Evolutionary conservation across 2,888 invertebrate genomes (phyloP).

Genomic region (Clepsis dumicolana): DNA sequence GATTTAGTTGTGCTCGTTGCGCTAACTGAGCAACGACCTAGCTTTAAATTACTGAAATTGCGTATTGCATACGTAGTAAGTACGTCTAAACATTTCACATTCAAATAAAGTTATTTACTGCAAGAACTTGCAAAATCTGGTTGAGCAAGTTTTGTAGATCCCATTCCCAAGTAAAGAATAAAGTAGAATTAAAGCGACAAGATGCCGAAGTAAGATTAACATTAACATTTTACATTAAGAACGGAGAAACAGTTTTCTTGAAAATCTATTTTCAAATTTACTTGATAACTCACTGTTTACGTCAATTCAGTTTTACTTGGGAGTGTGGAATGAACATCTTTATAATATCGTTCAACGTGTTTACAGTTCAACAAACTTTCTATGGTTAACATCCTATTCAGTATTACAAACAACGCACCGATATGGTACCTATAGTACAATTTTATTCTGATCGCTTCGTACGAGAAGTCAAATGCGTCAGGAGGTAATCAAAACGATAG

Average conservation of each 20-base stretch:
- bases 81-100: conserved; percentile 3
- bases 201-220: not conserved
- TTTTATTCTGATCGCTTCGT: conserved; percentile 15
- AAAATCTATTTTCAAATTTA: conserved; percentile 39
- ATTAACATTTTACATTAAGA: conserved; percentile 21
- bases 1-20: conserved; percentile 54
- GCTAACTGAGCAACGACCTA: conserved; percentile 41
- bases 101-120: conserved; percentile 28
- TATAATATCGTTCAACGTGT: conserved; percentile 77
- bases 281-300: conserved; percentile 61
- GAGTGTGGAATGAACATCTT: conserved; percentile 66
- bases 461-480: conserved; percentile 35
- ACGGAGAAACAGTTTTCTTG: conserved; percentile 11
- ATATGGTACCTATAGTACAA: conserved; percentile 22
- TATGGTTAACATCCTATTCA: conserved; percentile 43
- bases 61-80: not conserved
- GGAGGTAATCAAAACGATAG: conserved; percentile 35
- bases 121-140: not conserved
- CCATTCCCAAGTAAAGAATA: not conserved
- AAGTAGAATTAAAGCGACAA: not conserved
- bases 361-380: conserved; percentile 77
- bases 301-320: conserved; percentile 56
- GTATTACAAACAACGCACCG: conserved; percentile 14
- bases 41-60: conserved; percentile 38
- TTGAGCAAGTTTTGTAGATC: not conserved